These are phyloP conservation scores for Cirrhinus mrigala DNA, from an alignment of 2,797 vertebrate species.

Conservation along the genomic window DNA sequence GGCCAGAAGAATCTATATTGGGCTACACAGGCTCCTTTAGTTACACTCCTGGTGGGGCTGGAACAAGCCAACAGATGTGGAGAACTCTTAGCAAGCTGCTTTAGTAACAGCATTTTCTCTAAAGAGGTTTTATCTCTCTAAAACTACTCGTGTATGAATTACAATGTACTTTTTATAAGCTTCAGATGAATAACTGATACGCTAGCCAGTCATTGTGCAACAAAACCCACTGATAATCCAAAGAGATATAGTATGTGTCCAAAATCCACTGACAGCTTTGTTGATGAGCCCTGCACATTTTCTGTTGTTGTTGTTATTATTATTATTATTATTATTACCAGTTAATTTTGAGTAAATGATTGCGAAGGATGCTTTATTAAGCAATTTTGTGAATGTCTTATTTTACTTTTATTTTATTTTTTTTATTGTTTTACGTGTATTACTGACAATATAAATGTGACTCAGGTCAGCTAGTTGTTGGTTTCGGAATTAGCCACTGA, in stretches of 20 bases:
- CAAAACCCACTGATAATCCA: not conserved
- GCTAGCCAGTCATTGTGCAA: not conserved
- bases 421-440: not conserved
- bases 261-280: not conserved
- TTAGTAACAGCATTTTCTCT: not conserved
- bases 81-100: not conserved
- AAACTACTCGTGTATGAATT: not conserved
- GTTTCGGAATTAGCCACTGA: not conserved
- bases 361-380: not conserved
- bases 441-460: not conserved
- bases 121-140: not conserved
- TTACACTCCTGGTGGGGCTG: conserved; percentile 54
- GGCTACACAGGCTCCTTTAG: conserved; percentile 57
- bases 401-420: not conserved
- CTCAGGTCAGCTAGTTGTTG: not conserved
- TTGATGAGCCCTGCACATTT: not conserved
- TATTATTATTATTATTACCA: no score
- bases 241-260: not conserved
- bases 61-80: conserved; percentile 46
- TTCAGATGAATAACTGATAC: not conserved
- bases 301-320: not conserved
- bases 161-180: not conserved
- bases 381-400: not conserved
- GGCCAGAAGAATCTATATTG: conserved; percentile 68
- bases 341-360: not conserved